These are phyloP conservation scores for Lordiphosa clarofinis DNA, from an alignment of 1,140 invertebrate genomes.

Conservation along the genomic window DNA sequence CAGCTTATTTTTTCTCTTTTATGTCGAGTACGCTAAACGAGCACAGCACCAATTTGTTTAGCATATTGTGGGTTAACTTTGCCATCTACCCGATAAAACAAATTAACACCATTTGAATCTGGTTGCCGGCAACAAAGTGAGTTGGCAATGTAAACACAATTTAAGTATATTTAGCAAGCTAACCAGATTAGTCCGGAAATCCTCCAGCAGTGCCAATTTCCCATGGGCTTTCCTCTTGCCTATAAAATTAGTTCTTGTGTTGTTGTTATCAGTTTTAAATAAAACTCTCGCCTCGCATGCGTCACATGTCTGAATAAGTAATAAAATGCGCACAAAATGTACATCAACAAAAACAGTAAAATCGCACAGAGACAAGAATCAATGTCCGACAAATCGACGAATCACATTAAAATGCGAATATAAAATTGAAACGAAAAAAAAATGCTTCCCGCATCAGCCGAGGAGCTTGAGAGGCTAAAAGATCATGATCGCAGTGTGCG, in stretches of 20 bases:
- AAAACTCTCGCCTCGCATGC: too few relatives aligned
- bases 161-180: conserved; percentile 4
- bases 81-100: conserved; percentile 17
- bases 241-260: too few relatives aligned
- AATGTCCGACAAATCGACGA: conserved; percentile 28
- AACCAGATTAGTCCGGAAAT: conserved; percentile 4
- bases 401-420: conserved; percentile 32
- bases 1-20: background rate
- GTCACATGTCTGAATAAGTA: too few relatives aligned
- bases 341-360: conserved; percentile 4
- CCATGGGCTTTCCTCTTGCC: too few relatives aligned
- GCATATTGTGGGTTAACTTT: conserved; percentile 15
- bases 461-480: conserved; percentile 12
- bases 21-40: conserved; percentile 25
- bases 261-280: too few relatives aligned
- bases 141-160: conserved; percentile 4
- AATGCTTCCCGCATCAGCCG: conserved; percentile 38
- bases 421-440: conserved; percentile 4
- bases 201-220: background rate
- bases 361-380: conserved; percentile 15
- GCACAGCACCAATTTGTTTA: conserved; percentile 38
- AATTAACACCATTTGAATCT: conserved; percentile 38
- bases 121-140: conserved; percentile 18
- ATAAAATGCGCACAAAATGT: background rate
- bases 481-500: conserved; percentile 44